These are phyloP conservation scores for Carollia perspicillata DNA, from an alignment of 2,113 vertebrate species.

Conservation along the genomic window DNA sequence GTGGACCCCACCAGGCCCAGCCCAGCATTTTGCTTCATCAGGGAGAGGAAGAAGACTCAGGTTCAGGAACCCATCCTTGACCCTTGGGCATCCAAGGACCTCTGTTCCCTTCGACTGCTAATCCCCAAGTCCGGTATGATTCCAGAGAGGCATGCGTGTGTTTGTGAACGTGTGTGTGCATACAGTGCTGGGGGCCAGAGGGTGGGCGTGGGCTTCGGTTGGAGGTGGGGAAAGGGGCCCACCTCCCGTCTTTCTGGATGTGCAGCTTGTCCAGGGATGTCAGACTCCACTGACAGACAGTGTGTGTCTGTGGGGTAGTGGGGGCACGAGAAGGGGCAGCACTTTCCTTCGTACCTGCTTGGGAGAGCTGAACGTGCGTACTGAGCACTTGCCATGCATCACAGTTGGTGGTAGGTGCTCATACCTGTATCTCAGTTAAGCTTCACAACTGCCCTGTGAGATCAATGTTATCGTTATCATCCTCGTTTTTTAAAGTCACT, in stretches of 20 bases:
- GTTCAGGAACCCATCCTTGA: neutral
- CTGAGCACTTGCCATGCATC: neutral
- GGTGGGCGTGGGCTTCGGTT: neutral
- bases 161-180: neutral
- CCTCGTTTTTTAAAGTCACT: neutral
- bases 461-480: neutral
- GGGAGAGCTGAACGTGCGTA: neutral
- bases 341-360: neutral
- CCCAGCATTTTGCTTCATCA: neutral
- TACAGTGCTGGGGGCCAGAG: neutral
- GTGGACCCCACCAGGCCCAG: neutral
- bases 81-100: neutral
- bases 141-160: neutral
- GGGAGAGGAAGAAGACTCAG: neutral
- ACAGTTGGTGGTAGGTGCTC: neutral
- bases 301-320: too few species aligned
- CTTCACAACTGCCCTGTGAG: neutral
- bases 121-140: neutral
- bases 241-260: neutral
- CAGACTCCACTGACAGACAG: neutral
- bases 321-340: neutral
- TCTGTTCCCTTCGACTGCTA: neutral
- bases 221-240: neutral
- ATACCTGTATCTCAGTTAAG: neutral
- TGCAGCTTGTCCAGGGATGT: neutral